Base-by-base conservation (phyloP, 2,113 vertebrate species). In the Talpa occidentalis region DNA sequence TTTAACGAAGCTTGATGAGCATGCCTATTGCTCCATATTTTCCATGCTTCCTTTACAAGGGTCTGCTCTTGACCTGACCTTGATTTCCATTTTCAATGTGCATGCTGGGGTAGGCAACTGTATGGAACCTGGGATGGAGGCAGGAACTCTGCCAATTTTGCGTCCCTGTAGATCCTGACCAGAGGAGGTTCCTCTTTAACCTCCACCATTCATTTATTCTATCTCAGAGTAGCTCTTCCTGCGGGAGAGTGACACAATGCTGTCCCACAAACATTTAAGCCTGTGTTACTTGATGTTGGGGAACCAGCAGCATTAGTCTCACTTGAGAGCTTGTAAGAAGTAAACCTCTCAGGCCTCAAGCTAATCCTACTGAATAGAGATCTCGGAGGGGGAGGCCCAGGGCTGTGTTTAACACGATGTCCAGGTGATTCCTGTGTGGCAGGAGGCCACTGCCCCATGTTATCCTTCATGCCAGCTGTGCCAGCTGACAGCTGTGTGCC, bases 241-340 rank as follows among this genome's bases (percentile, higher is more conserved):
- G 0, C n/a, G n/a, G n/a, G n/a, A n/a, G n/a, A n/a, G n/a, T n/a
- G n/a, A 15, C 15, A 22, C 17, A 37, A 37, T 37, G 67, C 67
- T 62, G 49, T 77, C 83, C 30, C 6, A 6, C 28, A 11, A 11
- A 12, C 16, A 32, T 54, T 22, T n/a, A 82, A 60, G 37, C 66
- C 10, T 4, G 19, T 17, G 47, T 7, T 60, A 10, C 4, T 59
- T 5, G 1, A 0, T 69, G 82, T 2, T 24, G 30, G 3, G 35
- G 42, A 59, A 47, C 10, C 15, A 59, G 32, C 14, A 91, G 42
- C 9, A 8, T 70, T 16, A 6, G 28, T 70, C 26, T 40, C 32
- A 35, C 44, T 52, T 12, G 44, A 70, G 70, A 91, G 42, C 11
- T 54, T 52, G 19, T 22, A 52, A 54, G 72, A 88, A 70, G 64